Evolutionary conservation across 2,113 vertebrate genomes (phyloP), one percentile per base, ranked within the genome.

Genomic region (Microtus ochrogaster): DNA sequence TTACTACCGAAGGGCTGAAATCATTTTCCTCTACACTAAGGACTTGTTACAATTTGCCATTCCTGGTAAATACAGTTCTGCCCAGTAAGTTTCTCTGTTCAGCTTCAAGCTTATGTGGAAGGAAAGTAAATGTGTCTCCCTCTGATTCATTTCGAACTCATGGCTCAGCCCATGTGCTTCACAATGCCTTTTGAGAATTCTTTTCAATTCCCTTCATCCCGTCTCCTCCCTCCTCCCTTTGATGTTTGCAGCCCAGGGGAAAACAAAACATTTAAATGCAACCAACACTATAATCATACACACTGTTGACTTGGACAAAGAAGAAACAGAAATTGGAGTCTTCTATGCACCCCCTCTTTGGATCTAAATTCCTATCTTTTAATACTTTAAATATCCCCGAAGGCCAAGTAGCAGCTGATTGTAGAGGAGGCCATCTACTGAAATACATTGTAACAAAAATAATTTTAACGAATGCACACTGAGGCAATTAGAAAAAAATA

Each of bases 261-360:
- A 97, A 97, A 97, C 81, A 97, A 96, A 96, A 77, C 92, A 94
- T 92, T 98, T 96, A 97, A 94, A 85, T 89, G 95, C 81, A 97
- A 96, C 81, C 78, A 95, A 96, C 92, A 96, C 89, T 95, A 68
- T 83, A 96, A 97, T 97, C 93, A 94, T 81, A 95, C 65, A 44
- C 72, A 82, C 92, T 41, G 72, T 93, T 84, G 77, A 92, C 81
- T 26, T 55, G 88, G 39, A 65, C 85, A 61, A 63, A 92, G 72
- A 94, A 97, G 41, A 90, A 96, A 93, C 77, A 88, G 52, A 93
- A 92, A 39, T 28, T 24, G 61, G 72, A 90, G 26, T 65, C 78
- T 77, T 76, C 39, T 33, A 28, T 39, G 72, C 0, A 11, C 76
- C 58, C 10, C 3, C 0, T 92, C 74, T 94, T 73, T 52, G 55